Conservation (phyloP, 1,140 invertebrate species). For the Drosophila ironensis region DNA sequence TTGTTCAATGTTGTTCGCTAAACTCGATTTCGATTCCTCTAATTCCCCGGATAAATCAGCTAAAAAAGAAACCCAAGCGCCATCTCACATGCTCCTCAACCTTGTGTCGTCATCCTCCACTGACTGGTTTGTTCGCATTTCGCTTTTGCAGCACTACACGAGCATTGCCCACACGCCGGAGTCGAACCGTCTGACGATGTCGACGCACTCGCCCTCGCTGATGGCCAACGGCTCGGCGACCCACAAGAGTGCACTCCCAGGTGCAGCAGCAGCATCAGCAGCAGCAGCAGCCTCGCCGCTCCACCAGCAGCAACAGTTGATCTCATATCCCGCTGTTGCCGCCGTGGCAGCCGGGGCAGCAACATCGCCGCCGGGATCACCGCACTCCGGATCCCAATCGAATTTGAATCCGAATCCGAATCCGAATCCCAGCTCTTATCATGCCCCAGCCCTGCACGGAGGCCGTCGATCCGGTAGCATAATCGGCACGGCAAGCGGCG, state of each 20-base stretch:
- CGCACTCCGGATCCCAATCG: conserved; percentile 56
- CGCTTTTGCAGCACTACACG: conserved; percentile 88
- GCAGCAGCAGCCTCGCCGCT: conserved; percentile 14
- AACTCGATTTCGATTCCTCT: no score
- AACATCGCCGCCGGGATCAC: conserved; percentile 34
- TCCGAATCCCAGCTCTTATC: conserved; percentile 34
- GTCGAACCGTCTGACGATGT: conserved; percentile 86
- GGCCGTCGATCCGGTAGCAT: conserved; percentile 78
- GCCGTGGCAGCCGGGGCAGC: conserved; percentile 25
- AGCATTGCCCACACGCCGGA: conserved; percentile 93
- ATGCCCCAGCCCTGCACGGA: conserved; percentile 51
- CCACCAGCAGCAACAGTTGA: conserved; percentile 78
- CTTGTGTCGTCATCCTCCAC: conserved; percentile 4
- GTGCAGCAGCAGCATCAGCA: conserved; percentile 9
- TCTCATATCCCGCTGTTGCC: conserved; percentile 80
- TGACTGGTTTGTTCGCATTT: conserved; percentile 1
- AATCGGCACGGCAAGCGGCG: conserved; percentile 63
- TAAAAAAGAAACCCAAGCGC: not conserved
- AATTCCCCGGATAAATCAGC: no score
- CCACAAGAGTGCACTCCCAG: conserved; percentile 65
- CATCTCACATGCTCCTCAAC: no score
- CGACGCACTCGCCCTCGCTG: conserved; percentile 47
- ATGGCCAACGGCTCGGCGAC: conserved; percentile 70
- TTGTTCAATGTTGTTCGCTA: no score
- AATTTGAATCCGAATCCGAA: conserved; percentile 36